Evolutionary conservation across 2,888 invertebrate genomes (phyloP).

Genomic region (Drosophila fungiperda): DNA sequence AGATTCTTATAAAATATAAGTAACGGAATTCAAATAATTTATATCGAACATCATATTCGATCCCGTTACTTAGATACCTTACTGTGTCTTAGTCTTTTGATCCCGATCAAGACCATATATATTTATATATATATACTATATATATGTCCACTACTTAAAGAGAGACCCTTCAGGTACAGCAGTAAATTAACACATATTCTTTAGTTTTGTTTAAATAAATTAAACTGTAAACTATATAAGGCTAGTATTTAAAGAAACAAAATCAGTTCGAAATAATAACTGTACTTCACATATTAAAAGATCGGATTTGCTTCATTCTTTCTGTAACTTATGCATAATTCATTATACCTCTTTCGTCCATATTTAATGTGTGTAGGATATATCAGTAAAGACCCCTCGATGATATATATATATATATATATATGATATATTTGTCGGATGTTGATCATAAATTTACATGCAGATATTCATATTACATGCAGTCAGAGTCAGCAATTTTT

Average conservation of each 20-base stretch:
- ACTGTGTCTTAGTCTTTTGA: not conserved
- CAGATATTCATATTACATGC: too few species aligned
- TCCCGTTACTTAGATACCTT: not conserved
- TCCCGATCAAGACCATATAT: not conserved
- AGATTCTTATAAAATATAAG: rapidly evolving
- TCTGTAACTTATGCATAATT: not conserved
- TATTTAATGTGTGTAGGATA: not conserved
- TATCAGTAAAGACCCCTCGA: not conserved
- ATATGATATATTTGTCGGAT: too few species aligned
- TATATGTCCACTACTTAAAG: too few species aligned
- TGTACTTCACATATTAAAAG: not conserved
- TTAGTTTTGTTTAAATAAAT: not conserved
- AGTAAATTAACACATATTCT: not conserved
- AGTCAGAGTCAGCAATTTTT: too few species aligned
- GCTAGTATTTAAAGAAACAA: not conserved
- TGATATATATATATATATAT: too few species aligned
- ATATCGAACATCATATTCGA: not conserved
- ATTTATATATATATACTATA: not conserved
- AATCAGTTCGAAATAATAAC: not conserved
- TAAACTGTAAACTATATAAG: not conserved
- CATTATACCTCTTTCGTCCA: not conserved
- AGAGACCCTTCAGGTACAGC: not conserved
- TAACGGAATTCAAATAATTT: not conserved
- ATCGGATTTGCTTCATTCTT: not conserved
- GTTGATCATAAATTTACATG: too few species aligned